Evolutionary conservation across 2,888 invertebrate genomes (phyloP), one percentile per base, ranked within the genome.

Genomic region (Seladonia tumulorum): DNA sequence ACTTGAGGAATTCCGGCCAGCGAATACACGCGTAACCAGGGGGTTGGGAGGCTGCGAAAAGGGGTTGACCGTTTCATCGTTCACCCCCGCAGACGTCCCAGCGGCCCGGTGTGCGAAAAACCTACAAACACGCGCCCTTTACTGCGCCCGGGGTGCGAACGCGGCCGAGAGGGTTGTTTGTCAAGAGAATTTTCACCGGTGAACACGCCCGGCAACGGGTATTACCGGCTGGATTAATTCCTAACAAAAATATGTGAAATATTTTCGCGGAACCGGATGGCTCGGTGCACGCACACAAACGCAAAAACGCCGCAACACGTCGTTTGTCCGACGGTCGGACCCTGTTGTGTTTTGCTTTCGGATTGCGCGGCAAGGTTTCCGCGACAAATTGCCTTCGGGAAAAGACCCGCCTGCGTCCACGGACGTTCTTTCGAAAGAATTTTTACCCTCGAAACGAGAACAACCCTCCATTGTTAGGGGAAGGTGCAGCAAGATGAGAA

Each of bases 241-340:
- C 82, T 89, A 88, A 90, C 88, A 92, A 92, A 92, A 92, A 92
- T 92, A 92, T 90, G 87, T 89, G 92, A 91, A 91, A 92, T 92
- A 92, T 92, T 90, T 91, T 85, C 85, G 73, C 80, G 72, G 49
- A n/a, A 47, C 57, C 74, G 49, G 87, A 83, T 75, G 79, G 76
- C 79, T 79, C 57, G 16, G 71, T 14, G 45, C 68, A 60, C 79
- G 79, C 78, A 76, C 79, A 57, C 29, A n/a, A n/a, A 70, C 53
- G 60, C 78, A 90, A 90, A 90, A 90, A 90, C 72, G 63, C 39
- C 71, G 73, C 60, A 29, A 75, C 72, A 76, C 79, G 79, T 74
- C 88, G 88, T 87, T 88, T 86, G 88, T 81, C 73, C 75, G 81
- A 63, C 80, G 82, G 66, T 80, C 35, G 76, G 66, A 81, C 81